Evolutionary conservation across 2,113 vertebrate species (phyloP).

Genomic region (Festucalex cinctus): DNA sequence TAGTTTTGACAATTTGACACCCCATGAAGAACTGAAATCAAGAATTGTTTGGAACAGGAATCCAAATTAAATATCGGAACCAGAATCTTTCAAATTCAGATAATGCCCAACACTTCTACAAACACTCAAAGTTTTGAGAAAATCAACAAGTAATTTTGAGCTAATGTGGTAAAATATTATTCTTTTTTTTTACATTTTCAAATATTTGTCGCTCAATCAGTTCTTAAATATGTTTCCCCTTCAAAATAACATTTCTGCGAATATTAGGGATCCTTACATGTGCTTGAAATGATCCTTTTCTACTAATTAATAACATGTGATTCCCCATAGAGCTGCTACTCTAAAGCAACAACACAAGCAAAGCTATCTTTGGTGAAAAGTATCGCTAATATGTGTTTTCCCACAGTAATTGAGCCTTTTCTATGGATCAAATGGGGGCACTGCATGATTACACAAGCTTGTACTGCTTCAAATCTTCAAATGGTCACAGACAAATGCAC

Average conservation of each 20-base stretch:
- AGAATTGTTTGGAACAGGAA: too few relatives aligned
- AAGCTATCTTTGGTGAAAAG: conserved; percentile 17
- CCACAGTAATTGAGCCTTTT: conserved; percentile 13
- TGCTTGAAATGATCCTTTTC: conserved; percentile 17
- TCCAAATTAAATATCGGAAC: too few relatives aligned
- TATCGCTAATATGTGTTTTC: conserved; percentile 3
- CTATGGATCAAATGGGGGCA: conserved; percentile 9
- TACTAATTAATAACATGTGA: conserved; percentile 24
- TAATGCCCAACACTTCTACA: too few relatives aligned
- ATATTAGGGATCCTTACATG: conserved; percentile 7
- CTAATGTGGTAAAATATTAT: not conserved
- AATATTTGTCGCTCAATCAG: not conserved
- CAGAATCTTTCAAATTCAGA: too few relatives aligned
- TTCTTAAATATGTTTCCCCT: conserved; percentile 14
- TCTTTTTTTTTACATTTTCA: not conserved
- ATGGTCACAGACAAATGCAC: conserved; percentile 59
- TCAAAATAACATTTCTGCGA: not conserved
- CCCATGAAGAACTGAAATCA: too few relatives aligned
- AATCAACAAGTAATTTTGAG: not conserved
- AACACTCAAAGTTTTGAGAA: not conserved
- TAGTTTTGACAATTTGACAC: too few relatives aligned
- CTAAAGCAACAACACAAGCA: conserved; percentile 10
- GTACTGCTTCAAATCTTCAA: conserved; percentile 36
- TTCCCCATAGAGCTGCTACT: conserved; percentile 14
- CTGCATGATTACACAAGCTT: conserved; percentile 14